Evolutionary conservation across 2,113 vertebrate species (phyloP), one percentile per base, ranked within the genome.

Genomic region (Eclectus roratus): DNA sequence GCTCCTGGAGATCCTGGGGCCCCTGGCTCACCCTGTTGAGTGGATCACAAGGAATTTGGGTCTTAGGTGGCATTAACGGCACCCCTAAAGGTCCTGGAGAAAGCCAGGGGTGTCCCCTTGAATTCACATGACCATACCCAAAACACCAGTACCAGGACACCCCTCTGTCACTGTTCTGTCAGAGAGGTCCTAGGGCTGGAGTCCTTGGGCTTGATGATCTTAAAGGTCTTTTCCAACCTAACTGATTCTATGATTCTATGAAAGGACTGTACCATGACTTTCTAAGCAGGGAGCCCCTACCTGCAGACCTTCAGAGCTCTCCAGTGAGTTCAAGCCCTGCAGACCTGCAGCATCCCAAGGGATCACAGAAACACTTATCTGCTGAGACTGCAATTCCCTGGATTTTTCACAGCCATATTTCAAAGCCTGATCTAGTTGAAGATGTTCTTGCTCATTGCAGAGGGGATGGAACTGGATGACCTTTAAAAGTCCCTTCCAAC

Each of bases 21-120:
- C 10, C 99, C 99, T 11, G 99, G 98, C 66, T 98, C 98, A 8
- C 99, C 99, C 99, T 99, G 84, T 94, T 5, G 70, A 88, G 58
- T 9, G 49, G 72, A 88, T 25, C 58, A 69, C 19, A 43, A 39
- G 18, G 55, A 79, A 33, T 79, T 37, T 43, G 61, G 69, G n/a
- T 49, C 3, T 50, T 35, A 58, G 24, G 11, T 33, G 80, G 37
- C 43, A 87, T 50, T 66, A 65, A 21, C 13, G 39, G 19, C 4
- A 1, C 11, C 5, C 8, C 6, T 4, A 29, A 41, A 73, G 3
- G 17, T 19, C 33, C 24, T 25, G n/a, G 9, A 64, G 43, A 61
- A 55, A 85, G 1, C 4, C 25, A 58, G 80, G 24, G 16, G 8
- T 31, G 12, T 37, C 15, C 66, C 55, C 15, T 41, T n/a, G 65